Conservation (phyloP, 2,888 invertebrate species). For the Dryocosmus kuriphilus region DNA sequence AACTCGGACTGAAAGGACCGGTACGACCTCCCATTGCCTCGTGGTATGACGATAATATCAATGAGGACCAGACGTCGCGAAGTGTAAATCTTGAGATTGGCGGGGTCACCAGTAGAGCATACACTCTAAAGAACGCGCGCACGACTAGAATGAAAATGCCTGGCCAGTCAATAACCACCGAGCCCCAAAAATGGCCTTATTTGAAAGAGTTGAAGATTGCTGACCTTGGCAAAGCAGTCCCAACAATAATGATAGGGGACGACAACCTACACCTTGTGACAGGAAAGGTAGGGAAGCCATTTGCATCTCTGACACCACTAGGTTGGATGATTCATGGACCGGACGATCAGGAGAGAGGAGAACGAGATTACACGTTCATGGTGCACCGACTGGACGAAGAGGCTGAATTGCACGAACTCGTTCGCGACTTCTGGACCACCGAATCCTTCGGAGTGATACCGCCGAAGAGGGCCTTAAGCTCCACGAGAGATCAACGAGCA, state of each 20-base stretch:
- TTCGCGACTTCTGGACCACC: no score
- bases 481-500: no score
- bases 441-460: no score
- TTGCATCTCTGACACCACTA: neutral
- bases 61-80: no score
- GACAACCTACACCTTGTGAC: neutral
- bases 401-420: no score
- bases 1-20: no score
- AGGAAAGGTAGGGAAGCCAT: neutral
- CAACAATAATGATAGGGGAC: neutral
- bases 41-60: no score
- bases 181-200: neutral
- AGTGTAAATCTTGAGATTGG: no score
- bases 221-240: neutral
- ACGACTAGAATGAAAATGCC: neutral
- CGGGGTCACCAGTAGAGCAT: no score
- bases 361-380: neutral
- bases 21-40: no score
- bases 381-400: neutral
- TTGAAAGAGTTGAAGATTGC: neutral
- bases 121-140: neutral
- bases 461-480: no score
- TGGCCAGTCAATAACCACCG: neutral
- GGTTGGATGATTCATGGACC: neutral
- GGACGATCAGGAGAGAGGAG: neutral